Conservation (phyloP, 2,113 vertebrate species). For the Cyprinodon variegatus region DNA sequence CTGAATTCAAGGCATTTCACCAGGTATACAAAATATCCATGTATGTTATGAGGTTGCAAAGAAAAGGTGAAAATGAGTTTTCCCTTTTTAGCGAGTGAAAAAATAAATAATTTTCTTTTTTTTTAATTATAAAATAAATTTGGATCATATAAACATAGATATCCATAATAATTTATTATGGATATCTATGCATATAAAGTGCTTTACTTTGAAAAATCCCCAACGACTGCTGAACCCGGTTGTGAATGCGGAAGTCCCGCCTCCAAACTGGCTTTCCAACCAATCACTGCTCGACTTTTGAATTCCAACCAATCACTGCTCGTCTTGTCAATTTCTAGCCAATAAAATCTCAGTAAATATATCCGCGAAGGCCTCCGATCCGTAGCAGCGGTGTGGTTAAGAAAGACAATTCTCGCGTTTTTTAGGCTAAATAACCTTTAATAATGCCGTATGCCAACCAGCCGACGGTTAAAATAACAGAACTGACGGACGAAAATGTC, state of each 20-base stretch:
- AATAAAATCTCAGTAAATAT: conserved; percentile 7
- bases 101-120: too few species aligned
- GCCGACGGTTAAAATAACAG: conserved; percentile 95
- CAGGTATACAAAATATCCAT: too few species aligned
- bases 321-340: neutral
- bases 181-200: too few species aligned
- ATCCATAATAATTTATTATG: too few species aligned
- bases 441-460: conserved; percentile 97
- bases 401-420: neutral
- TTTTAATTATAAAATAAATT: too few species aligned
- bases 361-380: conserved; percentile 4
- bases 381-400: neutral
- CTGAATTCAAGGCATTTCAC: neutral
- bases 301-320: conserved; percentile 15
- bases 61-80: too few species aligned
- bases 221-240: conserved; percentile 18
- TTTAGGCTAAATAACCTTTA: neutral
- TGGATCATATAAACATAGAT: too few species aligned
- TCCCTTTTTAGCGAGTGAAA: too few species aligned
- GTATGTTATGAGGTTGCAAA: too few species aligned
- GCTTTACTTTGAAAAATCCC: conserved; percentile 36
- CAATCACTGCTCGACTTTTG: neutral
- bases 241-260: conserved; percentile 22
- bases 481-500: conserved; percentile 95
- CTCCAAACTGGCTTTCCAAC: neutral